Evolutionary conservation across 2,888 invertebrate genomes (phyloP).

Genomic region (Drosophila borborema): DNA sequence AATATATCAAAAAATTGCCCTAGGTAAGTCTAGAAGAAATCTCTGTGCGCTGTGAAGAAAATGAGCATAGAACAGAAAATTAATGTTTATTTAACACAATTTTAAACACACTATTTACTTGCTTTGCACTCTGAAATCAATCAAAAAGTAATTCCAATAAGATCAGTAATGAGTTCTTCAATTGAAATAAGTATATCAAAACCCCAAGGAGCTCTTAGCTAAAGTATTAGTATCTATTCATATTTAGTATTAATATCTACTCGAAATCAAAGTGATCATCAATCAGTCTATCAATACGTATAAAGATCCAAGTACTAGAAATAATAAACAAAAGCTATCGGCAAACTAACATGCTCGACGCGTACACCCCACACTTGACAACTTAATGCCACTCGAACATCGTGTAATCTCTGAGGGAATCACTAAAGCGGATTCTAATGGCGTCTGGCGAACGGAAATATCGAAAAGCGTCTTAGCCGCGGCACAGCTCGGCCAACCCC

Average conservation of each 20-base stretch:
- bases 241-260: neutral
- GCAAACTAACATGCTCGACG: conserved; percentile 32
- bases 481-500: conserved; percentile 10
- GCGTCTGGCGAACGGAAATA: conserved; percentile 74
- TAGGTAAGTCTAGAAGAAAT: conserved; percentile 39
- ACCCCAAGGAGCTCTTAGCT: neutral
- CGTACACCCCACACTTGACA: conserved; percentile 50
- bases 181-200: neutral
- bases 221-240: neutral
- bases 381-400: conserved; percentile 52
- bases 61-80: neutral
- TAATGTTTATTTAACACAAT: neutral
- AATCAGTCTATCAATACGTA: neutral
- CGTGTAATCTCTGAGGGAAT: conserved; percentile 69
- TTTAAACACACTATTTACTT: neutral
- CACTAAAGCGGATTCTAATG: conserved; percentile 74
- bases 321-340: conserved; percentile 4
- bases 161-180: neutral
- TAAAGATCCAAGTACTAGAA: neutral
- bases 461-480: conserved; percentile 64
- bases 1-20: conserved; percentile 50
- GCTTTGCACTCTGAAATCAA: too few species aligned
- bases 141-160: neutral
- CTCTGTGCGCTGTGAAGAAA: conserved; percentile 21
- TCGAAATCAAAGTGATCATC: neutral